Evolutionary conservation across 2,888 invertebrate species (phyloP).

Genomic region (Microdon myrmicae): DNA sequence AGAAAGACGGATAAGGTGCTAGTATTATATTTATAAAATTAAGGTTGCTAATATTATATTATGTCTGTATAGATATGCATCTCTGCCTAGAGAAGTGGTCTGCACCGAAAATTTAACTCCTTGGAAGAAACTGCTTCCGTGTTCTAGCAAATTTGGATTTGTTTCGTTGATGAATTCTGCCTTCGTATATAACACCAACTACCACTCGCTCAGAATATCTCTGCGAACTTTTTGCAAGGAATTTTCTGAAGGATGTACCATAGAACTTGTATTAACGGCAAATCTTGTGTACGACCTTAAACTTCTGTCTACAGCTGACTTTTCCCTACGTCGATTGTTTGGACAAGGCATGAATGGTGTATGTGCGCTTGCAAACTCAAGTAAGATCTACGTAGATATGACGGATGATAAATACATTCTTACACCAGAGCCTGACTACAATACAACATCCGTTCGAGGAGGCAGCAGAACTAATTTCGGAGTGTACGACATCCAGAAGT

Average conservation of each 20-base stretch:
- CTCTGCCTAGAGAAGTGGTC: conserved; percentile 94
- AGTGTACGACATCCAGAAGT: conserved; percentile 74
- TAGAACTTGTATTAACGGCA: conserved; percentile 87
- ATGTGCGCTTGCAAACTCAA: conserved; percentile 83
- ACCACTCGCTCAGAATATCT: conserved; percentile 89
- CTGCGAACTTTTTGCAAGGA: conserved; percentile 79
- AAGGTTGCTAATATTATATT: not conserved
- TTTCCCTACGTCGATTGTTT: conserved; percentile 88
- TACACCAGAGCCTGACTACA: conserved; percentile 72
- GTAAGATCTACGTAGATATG: conserved; percentile 84
- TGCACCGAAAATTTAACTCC: conserved; percentile 99
- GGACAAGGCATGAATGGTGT: conserved; percentile 84
- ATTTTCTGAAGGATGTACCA: conserved; percentile 71
- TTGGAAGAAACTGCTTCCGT: conserved; percentile 96
- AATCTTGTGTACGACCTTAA: conserved; percentile 83
- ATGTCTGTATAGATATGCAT: conserved; percentile 76
- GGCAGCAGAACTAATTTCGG: conserved; percentile 76
- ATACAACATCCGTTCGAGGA: conserved; percentile 74
- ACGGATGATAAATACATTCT: conserved; percentile 75
- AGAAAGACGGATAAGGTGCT: conserved; percentile 34
- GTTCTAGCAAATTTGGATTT: conserved; percentile 89
- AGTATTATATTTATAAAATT: not conserved
- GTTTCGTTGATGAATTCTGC: conserved; percentile 89
- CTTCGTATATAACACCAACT: conserved; percentile 90
- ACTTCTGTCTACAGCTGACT: conserved; percentile 75